A percentile compares a stretch with the other conserved stretches of the same genome.
These are phyloP conservation scores for Entomyzon cyanotis DNA, from an alignment of 2,113 vertebrate species.

Conservation along the genomic window DNA sequence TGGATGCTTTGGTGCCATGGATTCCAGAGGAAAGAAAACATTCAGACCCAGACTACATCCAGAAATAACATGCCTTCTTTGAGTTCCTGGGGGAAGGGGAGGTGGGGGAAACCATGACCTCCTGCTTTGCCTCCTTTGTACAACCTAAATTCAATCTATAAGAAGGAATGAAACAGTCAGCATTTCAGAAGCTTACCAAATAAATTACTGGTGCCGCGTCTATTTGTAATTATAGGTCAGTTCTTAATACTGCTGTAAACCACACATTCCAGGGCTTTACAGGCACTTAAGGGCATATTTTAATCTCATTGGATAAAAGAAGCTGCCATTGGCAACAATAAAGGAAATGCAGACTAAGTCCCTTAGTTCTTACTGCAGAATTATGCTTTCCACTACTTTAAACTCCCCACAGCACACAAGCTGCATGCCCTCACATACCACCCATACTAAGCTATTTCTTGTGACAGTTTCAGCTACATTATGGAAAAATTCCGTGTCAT, in stretches of 20 bases:
- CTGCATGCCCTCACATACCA: conserved; percentile 25
- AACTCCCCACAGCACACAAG: not conserved
- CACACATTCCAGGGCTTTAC: not conserved
- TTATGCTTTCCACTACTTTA: conserved; percentile 6
- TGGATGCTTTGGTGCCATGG: not conserved
- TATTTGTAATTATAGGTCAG: conserved; percentile 49
- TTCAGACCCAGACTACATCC: not conserved
- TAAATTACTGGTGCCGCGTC: not conserved
- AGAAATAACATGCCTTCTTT: conserved; percentile 30
- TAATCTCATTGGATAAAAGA: conserved; percentile 18
- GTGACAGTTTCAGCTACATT: conserved; percentile 5
- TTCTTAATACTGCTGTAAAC: conserved; percentile 34
- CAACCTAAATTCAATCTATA: conserved; percentile 7
- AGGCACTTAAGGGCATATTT: not conserved
- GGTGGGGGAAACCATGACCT: not conserved
- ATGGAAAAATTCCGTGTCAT: not conserved
- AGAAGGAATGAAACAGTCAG: conserved; percentile 54
- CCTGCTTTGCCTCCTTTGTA: conserved; percentile 3
- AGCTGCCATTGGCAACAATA: not conserved
- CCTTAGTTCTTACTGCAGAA: not conserved
- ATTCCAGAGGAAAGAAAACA: not conserved
- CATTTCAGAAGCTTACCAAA: conserved; percentile 54
- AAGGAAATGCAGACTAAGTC: conserved; percentile 6
- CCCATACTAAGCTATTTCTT: conserved; percentile 28
- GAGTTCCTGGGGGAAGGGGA: not conserved